These are phyloP conservation scores for Aspidapion aeneum DNA, from an alignment of 2,888 invertebrate genomes.

Conservation along the genomic window DNA sequence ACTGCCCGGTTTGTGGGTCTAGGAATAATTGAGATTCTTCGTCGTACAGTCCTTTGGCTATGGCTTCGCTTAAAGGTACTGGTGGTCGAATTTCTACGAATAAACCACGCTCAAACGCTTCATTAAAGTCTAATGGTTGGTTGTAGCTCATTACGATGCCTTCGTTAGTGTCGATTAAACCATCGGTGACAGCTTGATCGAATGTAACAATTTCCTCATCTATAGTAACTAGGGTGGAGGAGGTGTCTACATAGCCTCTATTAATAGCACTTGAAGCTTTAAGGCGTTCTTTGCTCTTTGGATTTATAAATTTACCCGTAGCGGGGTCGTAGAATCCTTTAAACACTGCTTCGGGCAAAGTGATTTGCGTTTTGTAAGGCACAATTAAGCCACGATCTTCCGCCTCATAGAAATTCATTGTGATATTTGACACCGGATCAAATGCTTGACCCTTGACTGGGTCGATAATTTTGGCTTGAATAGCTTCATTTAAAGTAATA, in stretches of 20 bases:
- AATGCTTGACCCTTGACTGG: conserved; percentile 74
- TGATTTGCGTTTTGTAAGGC: conserved; percentile 78
- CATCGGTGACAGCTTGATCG: conserved; percentile 74
- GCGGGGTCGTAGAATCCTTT: conserved; percentile 86
- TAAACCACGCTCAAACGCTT: conserved; percentile 81
- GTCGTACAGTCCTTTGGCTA: conserved; percentile 77
- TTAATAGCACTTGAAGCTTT: conserved; percentile 80
- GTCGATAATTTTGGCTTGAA: conserved; percentile 71
- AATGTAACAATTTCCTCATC: conserved; percentile 80
- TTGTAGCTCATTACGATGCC: conserved; percentile 60
- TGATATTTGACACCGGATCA: conserved; percentile 70
- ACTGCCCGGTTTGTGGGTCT: conserved; percentile 75
- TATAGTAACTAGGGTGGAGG: conserved; percentile 81
- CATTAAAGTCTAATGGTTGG: conserved; percentile 67
- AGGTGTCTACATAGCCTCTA: conserved; percentile 79
- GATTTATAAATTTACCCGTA: conserved; percentile 78
- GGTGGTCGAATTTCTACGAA: conserved; percentile 80
- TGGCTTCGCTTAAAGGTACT: conserved; percentile 75
- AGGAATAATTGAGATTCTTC: conserved; percentile 76
- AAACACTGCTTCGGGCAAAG: conserved; percentile 85
- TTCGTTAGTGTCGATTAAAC: conserved; percentile 70
- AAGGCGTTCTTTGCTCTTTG: conserved; percentile 74
- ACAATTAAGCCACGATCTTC: conserved; percentile 78
- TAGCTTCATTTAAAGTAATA: conserved; percentile 76
- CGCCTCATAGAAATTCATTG: conserved; percentile 78